Base-by-base conservation (phyloP, 2,113 vertebrate genomes). In the Daphoenositta chrysoptera region DNA sequence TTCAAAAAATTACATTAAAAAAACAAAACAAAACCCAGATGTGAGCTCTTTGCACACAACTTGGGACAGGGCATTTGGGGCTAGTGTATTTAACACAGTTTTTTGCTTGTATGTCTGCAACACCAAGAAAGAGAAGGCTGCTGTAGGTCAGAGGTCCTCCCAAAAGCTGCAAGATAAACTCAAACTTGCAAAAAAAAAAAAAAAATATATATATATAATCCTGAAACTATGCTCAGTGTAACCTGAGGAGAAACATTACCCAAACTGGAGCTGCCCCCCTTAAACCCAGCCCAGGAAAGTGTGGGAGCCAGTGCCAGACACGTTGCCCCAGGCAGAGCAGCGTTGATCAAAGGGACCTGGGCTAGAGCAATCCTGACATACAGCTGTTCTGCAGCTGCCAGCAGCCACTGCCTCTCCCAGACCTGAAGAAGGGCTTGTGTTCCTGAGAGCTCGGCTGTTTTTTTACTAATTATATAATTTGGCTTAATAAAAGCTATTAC, bases 401-500 rank as follows among this genome's bases (percentile, higher is more conserved):
- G 65, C 35, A 93, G 51, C 70, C 28, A 4, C 2, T 30, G 51
- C 28, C 30, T 82, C 81, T 89, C 56, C 73, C 61, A 82, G 81
- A 47, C 28, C 37, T 12, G 1, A 51, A 57, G 65, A 72, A 93
- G 30, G 33, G 65, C 24, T 88, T 19, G 30, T 66, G 54, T 31
- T 79, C 77, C 71, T 81, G 68, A 81, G 92, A 94, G 72, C 89
- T 81, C 23, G 39, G 40, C 76, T 89, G 76, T 4, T 81, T 93
- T 89, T 94, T 76, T 27, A 51, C 93, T 95, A 92, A 97, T 94
- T 94, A 83, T 60, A 82, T 92, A 84, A 94, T 93, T 94, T 89
- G 72, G 76, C 72, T 75, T 92, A 87, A 89, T 93, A 95, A 95
- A 96, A 95, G 72, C 93, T 81, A 92, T 94, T 96, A 90, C 93